phyloP scores from a whole-genome alignment of 2,888 invertebrate genomes.

The Lasioglossum figueresi region DNA sequence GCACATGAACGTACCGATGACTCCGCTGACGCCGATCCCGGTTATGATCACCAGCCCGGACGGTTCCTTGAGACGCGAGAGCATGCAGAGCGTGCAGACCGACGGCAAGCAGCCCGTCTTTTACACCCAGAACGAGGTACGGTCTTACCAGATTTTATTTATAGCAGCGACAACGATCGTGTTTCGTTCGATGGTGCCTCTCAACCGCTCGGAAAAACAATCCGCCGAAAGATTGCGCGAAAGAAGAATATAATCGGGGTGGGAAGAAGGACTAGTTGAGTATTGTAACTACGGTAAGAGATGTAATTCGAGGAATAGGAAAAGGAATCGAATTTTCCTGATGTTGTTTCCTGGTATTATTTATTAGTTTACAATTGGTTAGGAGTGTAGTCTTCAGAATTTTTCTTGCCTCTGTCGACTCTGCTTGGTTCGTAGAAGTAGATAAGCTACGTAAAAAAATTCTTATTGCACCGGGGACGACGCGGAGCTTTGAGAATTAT shows the following conservation, averaged over 20 bases:
- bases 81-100: conserved; percentile 64
- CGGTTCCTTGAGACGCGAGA: conserved; percentile 75
- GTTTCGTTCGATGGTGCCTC: neutral
- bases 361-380: too few species aligned
- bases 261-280: neutral
- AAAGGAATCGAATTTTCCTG: too few species aligned
- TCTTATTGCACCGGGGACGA: too few species aligned
- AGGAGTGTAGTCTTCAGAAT: too few species aligned
- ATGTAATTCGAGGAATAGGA: too few species aligned
- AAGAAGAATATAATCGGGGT: neutral
- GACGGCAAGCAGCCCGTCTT: conserved; percentile 75
- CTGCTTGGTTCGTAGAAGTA: too few species aligned
- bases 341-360: too few species aligned
- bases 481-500: too few species aligned
- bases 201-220: neutral
- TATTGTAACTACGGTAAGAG: neutral
- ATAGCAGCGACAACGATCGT: neutral
- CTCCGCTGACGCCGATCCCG: conserved; percentile 84
- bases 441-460: too few species aligned
- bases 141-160: neutral
- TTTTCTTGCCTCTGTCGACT: too few species aligned
- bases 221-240: neutral
- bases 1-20: conserved; percentile 85
- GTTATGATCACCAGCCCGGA: conserved; percentile 84
- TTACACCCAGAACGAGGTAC: conserved; percentile 72